These are phyloP conservation scores for Aphyosemion australe DNA, from an alignment of 2,113 vertebrate species.

Conservation along the genomic window DNA sequence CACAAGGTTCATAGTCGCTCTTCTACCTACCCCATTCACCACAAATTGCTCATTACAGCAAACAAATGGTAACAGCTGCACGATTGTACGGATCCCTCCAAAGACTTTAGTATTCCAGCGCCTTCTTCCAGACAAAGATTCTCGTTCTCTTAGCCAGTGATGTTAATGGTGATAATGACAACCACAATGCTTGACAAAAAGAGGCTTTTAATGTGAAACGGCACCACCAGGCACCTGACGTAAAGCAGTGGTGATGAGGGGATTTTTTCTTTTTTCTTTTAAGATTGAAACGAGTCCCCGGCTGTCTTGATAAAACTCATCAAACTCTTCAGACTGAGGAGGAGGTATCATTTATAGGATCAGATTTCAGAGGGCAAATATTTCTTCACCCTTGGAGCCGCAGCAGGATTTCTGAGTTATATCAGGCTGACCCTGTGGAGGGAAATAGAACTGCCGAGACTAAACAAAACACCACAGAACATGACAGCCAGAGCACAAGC, in stretches of 20 bases:
- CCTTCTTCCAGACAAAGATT: slow-evolving; percentile 43
- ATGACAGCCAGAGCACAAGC: slow-evolving; percentile 42
- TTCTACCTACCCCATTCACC: neutral
- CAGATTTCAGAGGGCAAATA: slow-evolving; percentile 57
- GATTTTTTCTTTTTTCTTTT: slow-evolving; percentile 27
- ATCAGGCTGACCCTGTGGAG: slow-evolving; percentile 50
- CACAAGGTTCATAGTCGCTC: slow-evolving; percentile 7
- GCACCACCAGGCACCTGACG: slow-evolving; percentile 28
- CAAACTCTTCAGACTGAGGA: slow-evolving; percentile 21
- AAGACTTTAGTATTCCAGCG: slow-evolving; percentile 37
- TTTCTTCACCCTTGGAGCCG: slow-evolving; percentile 51
- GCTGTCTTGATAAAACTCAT: slow-evolving; percentile 38
- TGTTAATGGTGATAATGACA: slow-evolving; percentile 43
- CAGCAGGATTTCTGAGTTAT: slow-evolving; percentile 45
- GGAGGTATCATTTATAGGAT: slow-evolving; percentile 47
- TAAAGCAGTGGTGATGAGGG: slow-evolving; percentile 40
- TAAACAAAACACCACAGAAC: slow-evolving; percentile 52
- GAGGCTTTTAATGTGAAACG: slow-evolving; percentile 46
- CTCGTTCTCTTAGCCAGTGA: slow-evolving; percentile 24
- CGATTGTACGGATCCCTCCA: slow-evolving; percentile 46
- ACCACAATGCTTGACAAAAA: slow-evolving; percentile 44
- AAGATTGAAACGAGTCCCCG: slow-evolving; percentile 37
- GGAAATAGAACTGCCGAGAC: slow-evolving; percentile 58
- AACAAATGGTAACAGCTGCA: slow-evolving; percentile 54
- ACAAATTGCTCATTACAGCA: slow-evolving; percentile 53